Percentiles rank a stretch among this genome's conserved stretches.
phyloP scores from a whole-genome alignment of 2,888 invertebrate genomes.

The Criorhina ranunculi region DNA sequence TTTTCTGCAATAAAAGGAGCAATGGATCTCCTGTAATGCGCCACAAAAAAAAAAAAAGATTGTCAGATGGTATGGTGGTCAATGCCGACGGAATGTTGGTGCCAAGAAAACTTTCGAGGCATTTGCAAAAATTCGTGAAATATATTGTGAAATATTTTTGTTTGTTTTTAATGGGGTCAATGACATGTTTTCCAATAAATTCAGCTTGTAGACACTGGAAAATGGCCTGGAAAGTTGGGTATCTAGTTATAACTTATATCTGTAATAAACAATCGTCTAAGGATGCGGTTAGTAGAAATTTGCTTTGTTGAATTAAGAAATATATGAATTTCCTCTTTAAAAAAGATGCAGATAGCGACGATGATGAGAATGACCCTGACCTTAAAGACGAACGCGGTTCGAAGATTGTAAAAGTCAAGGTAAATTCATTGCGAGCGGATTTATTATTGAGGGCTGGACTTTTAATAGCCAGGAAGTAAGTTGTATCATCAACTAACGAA shows the following conservation, averaged over 20 bases:
- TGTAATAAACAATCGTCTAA: slow-evolving; percentile 55
- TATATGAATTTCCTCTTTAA: neutral
- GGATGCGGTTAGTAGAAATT: slow-evolving; percentile 30
- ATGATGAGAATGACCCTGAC: slow-evolving; percentile 85
- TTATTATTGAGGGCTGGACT: slow-evolving; percentile 89
- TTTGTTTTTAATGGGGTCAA: slow-evolving; percentile 55
- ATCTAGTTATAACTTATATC: too few species aligned
- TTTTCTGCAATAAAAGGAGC: slow-evolving; percentile 35
- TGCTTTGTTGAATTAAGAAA: neutral
- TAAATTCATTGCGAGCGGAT: slow-evolving; percentile 90
- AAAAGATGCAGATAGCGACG: slow-evolving; percentile 86
- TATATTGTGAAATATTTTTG: neutral
- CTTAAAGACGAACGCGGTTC: slow-evolving; percentile 87
- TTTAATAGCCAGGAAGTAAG: slow-evolving; percentile 90
- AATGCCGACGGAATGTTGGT: slow-evolving; percentile 53
- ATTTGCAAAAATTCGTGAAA: slow-evolving; percentile 3
- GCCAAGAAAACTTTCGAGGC: neutral
- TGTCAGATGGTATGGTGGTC: neutral
- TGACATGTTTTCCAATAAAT: slow-evolving; percentile 46
- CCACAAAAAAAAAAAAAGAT: too few species aligned
- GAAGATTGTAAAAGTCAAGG: slow-evolving; percentile 87
- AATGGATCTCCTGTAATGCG: slow-evolving; percentile 21
- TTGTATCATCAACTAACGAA: neutral
- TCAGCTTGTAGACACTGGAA: too few species aligned
- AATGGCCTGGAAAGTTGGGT: too few species aligned